These are phyloP conservation scores for Athalia cordata DNA, from an alignment of 2,888 invertebrate genomes.

Conservation along the genomic window DNA sequence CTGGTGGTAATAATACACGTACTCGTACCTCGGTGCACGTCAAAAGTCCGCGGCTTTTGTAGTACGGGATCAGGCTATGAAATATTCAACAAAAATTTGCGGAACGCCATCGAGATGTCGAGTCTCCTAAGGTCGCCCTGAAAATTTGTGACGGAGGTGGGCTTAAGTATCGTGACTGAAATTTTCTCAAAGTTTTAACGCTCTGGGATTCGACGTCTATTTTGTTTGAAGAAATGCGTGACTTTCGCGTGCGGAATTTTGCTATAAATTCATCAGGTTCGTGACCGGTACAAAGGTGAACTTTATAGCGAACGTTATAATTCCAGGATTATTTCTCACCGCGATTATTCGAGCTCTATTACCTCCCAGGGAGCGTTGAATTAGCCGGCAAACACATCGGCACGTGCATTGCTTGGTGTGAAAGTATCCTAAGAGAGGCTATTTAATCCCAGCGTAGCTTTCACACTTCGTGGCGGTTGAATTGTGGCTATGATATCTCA, in stretches of 20 bases:
- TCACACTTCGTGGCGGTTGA: constrained; percentile 50
- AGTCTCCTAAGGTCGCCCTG: too few species aligned
- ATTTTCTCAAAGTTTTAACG: not conserved
- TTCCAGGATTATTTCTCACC: constrained; percentile 24
- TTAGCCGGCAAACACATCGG: constrained; percentile 32
- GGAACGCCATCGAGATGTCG: too few species aligned
- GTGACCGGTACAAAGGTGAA: not conserved
- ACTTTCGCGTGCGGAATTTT: not conserved
- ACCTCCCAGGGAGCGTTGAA: constrained; percentile 13
- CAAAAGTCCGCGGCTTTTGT: not conserved
- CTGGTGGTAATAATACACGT: not conserved
- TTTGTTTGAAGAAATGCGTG: too few species aligned
- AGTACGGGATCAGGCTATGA: too few species aligned
- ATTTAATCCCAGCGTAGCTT: constrained; percentile 38
- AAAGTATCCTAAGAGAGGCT: constrained; percentile 20
- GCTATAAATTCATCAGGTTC: not conserved
- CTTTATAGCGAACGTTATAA: not conserved
- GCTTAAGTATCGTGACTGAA: too few species aligned
- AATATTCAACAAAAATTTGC: too few species aligned
- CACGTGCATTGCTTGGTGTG: constrained; percentile 49
- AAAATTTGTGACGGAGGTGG: too few species aligned
- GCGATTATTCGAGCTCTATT: constrained; percentile 24
- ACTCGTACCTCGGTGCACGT: not conserved
- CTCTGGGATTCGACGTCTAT: too few species aligned
- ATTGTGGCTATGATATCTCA: constrained; percentile 68